These are phyloP conservation scores for Eurystomus gularis DNA, from an alignment of 2,113 vertebrate genomes.

Conservation along the genomic window DNA sequence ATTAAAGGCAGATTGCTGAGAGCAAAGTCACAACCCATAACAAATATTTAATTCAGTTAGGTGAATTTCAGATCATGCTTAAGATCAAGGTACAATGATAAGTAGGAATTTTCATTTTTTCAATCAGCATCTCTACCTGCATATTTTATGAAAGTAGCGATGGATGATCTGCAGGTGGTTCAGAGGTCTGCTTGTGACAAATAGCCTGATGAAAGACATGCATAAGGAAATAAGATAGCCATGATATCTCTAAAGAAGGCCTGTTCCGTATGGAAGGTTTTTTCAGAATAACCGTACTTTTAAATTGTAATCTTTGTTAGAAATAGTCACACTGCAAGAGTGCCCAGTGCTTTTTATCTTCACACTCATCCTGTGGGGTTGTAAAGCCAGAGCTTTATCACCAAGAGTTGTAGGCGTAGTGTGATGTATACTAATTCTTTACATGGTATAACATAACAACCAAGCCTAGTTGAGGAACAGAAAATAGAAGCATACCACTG, in stretches of 20 bases:
- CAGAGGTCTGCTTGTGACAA: neutral
- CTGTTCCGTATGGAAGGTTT: neutral
- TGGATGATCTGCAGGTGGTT: neutral
- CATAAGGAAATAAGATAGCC: neutral
- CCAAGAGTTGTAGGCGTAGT: rapidly evolving
- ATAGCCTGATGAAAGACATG: neutral
- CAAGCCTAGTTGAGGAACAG: neutral
- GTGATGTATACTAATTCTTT: neutral
- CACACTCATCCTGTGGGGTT: rapidly evolving
- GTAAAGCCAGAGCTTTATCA: neutral
- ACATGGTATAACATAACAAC: neutral
- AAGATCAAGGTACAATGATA: neutral
- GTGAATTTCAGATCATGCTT: neutral
- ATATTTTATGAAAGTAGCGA: neutral
- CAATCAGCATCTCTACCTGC: neutral
- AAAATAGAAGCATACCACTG: neutral
- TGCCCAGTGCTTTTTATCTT: neutral
- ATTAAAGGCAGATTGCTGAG: neutral
- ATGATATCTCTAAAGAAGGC: neutral
- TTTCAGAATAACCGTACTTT: neutral
- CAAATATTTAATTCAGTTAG: neutral
- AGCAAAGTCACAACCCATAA: rapidly evolving
- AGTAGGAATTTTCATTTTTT: neutral
- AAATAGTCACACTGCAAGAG: neutral
- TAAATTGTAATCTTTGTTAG: neutral